phyloP scores from a whole-genome alignment of 2,797 vertebrate species.

The Gorsachius magnificus region DNA sequence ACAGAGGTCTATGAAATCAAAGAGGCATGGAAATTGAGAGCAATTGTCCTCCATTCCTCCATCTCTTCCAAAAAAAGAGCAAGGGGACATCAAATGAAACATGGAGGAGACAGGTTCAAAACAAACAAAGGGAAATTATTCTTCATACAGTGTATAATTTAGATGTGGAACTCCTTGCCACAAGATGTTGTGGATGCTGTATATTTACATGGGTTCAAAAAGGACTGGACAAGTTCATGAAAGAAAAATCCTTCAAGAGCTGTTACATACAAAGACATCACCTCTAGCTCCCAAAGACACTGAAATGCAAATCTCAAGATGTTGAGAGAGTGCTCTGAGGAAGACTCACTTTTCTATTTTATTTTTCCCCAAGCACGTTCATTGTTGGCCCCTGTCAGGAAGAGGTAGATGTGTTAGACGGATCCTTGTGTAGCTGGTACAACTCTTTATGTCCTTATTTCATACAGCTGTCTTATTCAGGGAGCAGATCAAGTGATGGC shows the following conservation, averaged over 20 bases:
- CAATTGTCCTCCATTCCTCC: constrained; percentile 22
- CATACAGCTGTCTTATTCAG: not conserved
- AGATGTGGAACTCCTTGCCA: constrained; percentile 36
- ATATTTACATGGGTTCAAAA: constrained; percentile 67
- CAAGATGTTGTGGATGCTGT: constrained; percentile 63
- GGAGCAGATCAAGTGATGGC: not conserved
- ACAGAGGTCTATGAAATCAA: constrained; percentile 37
- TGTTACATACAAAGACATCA: constrained; percentile 62
- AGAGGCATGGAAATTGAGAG: constrained; percentile 13
- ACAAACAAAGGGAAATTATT: constrained; percentile 65
- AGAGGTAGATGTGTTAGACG: not conserved
- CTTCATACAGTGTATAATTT: constrained; percentile 46
- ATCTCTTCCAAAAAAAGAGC: constrained; percentile 33
- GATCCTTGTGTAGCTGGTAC: not conserved
- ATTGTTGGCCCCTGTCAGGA: not conserved
- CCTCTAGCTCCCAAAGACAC: constrained; percentile 18
- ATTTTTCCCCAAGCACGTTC: constrained; percentile 14
- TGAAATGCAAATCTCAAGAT: constrained; percentile 58
- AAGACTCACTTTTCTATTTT: constrained; percentile 24
- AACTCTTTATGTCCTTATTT: not conserved
- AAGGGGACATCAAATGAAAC: constrained; percentile 50
- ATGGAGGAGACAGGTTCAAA: constrained; percentile 8
- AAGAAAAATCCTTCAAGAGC: constrained; percentile 48
- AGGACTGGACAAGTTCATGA: constrained; percentile 58
- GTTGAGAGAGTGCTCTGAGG: constrained; percentile 37